phyloP scores from a whole-genome alignment of 2,888 invertebrate genomes.

The Eubasilissa splendida region DNA sequence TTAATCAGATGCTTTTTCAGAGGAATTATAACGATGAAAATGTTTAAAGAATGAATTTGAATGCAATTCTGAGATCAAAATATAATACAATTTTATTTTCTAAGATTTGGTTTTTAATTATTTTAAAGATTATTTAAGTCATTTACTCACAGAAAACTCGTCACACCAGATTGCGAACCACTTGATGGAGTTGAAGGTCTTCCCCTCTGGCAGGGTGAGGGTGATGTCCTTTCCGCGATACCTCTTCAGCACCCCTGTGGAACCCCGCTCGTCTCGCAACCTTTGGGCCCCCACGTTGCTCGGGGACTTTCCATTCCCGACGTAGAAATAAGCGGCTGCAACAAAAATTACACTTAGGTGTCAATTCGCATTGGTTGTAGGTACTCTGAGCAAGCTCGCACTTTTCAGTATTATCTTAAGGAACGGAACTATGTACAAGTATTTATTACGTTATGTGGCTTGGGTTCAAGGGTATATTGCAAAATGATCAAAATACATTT shows the following conservation, averaged over 20 bases:
- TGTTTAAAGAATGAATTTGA: too few relatives aligned
- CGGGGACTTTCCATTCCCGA: conserved; percentile 81
- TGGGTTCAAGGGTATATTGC: too few relatives aligned
- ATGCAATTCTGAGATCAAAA: too few relatives aligned
- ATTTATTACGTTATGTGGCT: too few relatives aligned
- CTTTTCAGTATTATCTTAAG: neutral
- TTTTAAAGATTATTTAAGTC: too few relatives aligned
- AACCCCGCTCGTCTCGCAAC: conserved; percentile 88
- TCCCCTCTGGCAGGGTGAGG: conserved; percentile 89
- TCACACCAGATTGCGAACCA: conserved; percentile 96
- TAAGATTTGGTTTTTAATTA: too few relatives aligned
- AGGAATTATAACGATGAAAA: too few relatives aligned
- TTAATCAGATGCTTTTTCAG: too few relatives aligned
- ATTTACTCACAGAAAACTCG: conserved; percentile 83
- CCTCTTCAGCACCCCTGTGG: conserved; percentile 81
- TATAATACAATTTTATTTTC: too few relatives aligned
- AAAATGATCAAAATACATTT: too few relatives aligned
- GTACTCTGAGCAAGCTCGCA: neutral
- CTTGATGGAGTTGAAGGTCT: conserved; percentile 84
- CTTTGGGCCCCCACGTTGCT: conserved; percentile 79
- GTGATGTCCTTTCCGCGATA: conserved; percentile 89
- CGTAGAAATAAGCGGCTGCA: conserved; percentile 93
- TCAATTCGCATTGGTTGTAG: neutral
- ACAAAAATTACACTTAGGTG: neutral
- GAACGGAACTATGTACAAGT: too few relatives aligned